A percentile compares a stretch with the other conserved stretches of the same genome.
These are phyloP conservation scores for Scolanthus callimorphus DNA, from an alignment of 92 coral and sea anemone species.

Conservation along the genomic window DNA sequence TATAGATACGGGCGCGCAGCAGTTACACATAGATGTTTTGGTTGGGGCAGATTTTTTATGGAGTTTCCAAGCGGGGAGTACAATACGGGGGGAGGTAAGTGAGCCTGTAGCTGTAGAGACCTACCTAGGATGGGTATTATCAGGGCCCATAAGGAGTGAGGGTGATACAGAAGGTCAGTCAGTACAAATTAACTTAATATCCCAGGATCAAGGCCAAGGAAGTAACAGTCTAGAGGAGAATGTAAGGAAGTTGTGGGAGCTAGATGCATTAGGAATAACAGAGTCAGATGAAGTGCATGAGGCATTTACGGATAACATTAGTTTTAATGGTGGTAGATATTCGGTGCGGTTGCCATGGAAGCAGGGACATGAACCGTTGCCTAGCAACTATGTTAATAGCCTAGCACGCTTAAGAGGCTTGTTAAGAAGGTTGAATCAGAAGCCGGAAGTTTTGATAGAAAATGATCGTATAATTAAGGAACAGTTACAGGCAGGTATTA, in stretches of 20 bases:
- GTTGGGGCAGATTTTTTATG: no score
- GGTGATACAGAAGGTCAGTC: no score
- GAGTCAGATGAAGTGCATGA: not conserved
- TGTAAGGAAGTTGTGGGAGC: not conserved
- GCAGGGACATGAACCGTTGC: not conserved
- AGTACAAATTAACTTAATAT: no score
- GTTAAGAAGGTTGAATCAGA: not conserved
- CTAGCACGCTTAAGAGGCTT: not conserved
- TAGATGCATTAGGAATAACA: not conserved
- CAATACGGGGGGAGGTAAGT: no score
- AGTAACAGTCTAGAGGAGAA: no score
- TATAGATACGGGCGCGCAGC: no score
- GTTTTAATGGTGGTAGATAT: not conserved
- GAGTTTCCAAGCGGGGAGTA: no score
- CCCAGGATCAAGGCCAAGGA: no score
- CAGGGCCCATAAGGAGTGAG: no score
- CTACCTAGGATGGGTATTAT: no score
- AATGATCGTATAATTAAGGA: conserved; percentile 9
- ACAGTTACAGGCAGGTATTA: conserved; percentile 6
- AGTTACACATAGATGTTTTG: no score
- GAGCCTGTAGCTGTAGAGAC: no score
- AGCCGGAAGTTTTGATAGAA: conserved; percentile 9
- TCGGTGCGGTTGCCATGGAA: not conserved
- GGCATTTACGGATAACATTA: not conserved
- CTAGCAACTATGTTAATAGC: not conserved